Evolutionary conservation across 1,140 invertebrate species (phyloP).

Genomic region (Drosophila santomea): DNA sequence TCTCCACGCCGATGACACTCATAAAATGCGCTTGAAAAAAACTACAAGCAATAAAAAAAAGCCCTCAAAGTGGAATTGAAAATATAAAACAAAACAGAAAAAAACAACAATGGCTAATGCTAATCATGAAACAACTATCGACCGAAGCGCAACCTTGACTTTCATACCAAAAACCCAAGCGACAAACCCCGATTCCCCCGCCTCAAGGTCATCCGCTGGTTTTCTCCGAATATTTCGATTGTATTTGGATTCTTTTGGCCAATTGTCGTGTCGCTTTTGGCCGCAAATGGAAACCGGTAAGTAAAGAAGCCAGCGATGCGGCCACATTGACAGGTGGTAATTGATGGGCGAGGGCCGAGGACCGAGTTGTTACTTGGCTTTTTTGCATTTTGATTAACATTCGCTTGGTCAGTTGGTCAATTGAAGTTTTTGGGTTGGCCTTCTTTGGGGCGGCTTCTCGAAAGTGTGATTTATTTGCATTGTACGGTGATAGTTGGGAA

Average conservation of each 20-base stretch:
- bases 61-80: conserved; percentile 36
- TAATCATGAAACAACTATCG: conserved; percentile 44
- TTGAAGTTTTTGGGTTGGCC: background rate
- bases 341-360: conserved; percentile 44
- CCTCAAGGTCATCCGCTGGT: conserved; percentile 21
- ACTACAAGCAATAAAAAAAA: conserved; percentile 35
- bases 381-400: conserved; percentile 39
- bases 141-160: conserved; percentile 51
- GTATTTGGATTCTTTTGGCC: conserved; percentile 30
- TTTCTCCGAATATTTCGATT: conserved; percentile 13
- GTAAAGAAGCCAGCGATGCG: conserved; percentile 9
- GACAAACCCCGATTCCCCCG: background rate
- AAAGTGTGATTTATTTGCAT: conserved; percentile 18
- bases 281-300: conserved; percentile 21
- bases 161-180: conserved; percentile 42
- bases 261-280: conserved; percentile 9
- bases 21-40: conserved; percentile 22
- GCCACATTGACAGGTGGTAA: conserved; percentile 50
- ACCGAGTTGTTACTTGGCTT: conserved; percentile 10
- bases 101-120: conserved; percentile 27
- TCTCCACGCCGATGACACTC: conserved; percentile 14
- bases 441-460: conserved; percentile 17
- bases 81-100: conserved; percentile 6
- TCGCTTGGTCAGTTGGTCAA: conserved; percentile 20
- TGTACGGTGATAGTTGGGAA: conserved; percentile 7